Percentiles rank a stretch among this genome's conserved stretches.
These are phyloP conservation scores for Diprion similis DNA, from an alignment of 1,140 invertebrate genomes.

Conservation along the genomic window DNA sequence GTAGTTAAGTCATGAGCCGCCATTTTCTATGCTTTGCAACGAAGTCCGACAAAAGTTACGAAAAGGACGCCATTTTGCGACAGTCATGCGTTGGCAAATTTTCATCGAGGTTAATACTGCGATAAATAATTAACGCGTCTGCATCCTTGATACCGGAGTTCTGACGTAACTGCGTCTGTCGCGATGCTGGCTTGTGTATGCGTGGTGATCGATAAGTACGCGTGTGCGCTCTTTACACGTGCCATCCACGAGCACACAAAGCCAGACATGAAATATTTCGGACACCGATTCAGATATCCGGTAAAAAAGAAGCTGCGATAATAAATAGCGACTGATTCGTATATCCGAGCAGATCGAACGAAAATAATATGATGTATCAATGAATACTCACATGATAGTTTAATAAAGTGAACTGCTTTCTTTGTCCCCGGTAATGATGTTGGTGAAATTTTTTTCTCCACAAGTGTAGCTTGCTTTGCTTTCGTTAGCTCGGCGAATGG, in stretches of 20 bases:
- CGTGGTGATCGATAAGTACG: constrained; percentile 4
- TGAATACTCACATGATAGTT: constrained; percentile 46
- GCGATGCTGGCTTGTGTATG: background rate
- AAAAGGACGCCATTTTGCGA: background rate
- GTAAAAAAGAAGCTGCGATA: background rate
- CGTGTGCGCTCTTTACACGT: constrained; percentile 12
- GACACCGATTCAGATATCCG: no score
- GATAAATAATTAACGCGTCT: background rate
- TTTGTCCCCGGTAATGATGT: constrained; percentile 26
- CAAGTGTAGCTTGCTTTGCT: constrained; percentile 23
- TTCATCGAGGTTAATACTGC: background rate
- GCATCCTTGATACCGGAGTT: background rate
- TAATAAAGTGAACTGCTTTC: constrained; percentile 30
- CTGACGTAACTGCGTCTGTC: background rate
- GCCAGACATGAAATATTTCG: background rate
- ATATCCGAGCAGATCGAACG: background rate
- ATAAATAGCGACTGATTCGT: background rate
- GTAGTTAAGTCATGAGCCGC: background rate
- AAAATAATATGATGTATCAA: background rate
- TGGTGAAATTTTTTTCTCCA: constrained; percentile 20
- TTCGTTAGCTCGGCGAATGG: constrained; percentile 34
- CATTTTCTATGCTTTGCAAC: background rate
- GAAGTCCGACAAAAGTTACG: background rate
- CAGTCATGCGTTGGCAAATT: background rate
- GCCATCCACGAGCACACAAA: background rate